These are phyloP conservation scores for Larimichthys polyactis DNA, from an alignment of 2,113 vertebrate genomes.

Conservation along the genomic window DNA sequence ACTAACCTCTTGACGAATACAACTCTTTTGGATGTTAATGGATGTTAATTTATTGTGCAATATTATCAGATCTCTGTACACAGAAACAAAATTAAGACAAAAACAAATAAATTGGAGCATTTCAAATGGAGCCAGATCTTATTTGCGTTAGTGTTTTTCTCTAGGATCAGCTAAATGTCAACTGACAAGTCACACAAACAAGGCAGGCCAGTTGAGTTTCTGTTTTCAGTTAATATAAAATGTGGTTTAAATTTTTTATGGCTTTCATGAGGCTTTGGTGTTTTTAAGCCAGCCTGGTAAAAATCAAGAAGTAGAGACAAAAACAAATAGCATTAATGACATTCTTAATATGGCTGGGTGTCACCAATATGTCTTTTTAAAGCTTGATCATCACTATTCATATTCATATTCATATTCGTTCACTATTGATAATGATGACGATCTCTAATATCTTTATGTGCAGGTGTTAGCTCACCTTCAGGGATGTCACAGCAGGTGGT, in stretches of 20 bases:
- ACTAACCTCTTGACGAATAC: background rate
- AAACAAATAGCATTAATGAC: background rate
- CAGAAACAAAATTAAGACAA: background rate
- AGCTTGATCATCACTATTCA: background rate
- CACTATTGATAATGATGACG: too few relatives aligned
- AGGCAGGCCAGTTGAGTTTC: background rate
- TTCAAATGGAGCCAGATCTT: slow-evolving; percentile 2
- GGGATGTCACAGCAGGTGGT: slow-evolving; percentile 39
- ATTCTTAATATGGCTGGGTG: background rate
- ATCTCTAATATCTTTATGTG: background rate
- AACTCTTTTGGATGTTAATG: background rate
- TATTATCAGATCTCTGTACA: background rate
- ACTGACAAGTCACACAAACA: slow-evolving; percentile 19
- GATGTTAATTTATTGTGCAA: background rate
- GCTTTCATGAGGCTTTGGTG: slow-evolving; percentile 25
- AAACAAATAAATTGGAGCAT: background rate
- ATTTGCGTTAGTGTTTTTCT: slow-evolving; percentile 20
- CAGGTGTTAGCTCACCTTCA: slow-evolving; percentile 4
- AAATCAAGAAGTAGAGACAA: background rate
- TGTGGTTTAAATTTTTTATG: slow-evolving; percentile 30
- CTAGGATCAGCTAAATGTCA: slow-evolving; percentile 14
- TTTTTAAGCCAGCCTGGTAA: slow-evolving; percentile 9
- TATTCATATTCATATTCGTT: too few relatives aligned
- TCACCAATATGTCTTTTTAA: background rate
- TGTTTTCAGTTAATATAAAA: slow-evolving; percentile 40